Percentiles rank a stretch among this genome's conserved stretches.
Conservation (phyloP, 2,888 invertebrate genomes). For the Caenorhabditis sulstoni region DNA sequence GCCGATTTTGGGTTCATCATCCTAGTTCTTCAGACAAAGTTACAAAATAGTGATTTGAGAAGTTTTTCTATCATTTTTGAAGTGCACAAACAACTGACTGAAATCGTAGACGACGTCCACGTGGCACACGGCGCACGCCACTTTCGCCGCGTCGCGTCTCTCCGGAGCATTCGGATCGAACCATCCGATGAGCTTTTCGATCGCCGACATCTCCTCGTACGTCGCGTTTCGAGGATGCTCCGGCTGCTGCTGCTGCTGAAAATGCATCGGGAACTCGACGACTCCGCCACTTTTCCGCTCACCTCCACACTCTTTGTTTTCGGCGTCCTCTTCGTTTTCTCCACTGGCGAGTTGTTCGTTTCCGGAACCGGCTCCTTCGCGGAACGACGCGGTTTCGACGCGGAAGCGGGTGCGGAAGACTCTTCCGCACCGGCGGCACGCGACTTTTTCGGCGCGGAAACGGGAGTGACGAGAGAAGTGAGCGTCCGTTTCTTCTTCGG, state of each 20-base stretch:
- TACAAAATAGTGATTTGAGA: too few relatives aligned
- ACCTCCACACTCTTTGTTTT: background rate
- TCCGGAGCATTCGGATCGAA: conserved; percentile 38
- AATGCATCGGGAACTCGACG: too few relatives aligned
- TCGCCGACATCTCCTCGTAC: conserved; percentile 18
- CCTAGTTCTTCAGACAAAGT: too few relatives aligned
- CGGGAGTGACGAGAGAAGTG: too few relatives aligned
- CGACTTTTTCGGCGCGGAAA: too few relatives aligned
- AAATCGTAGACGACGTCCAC: conserved; percentile 30
- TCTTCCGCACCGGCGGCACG: too few relatives aligned
- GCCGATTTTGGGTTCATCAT: too few relatives aligned
- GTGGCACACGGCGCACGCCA: conserved; percentile 20
- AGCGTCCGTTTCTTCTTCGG: background rate
- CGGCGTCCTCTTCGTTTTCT: background rate
- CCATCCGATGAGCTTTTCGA: conserved; percentile 25
- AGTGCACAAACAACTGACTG: conserved; percentile 26
- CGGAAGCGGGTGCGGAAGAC: too few relatives aligned
- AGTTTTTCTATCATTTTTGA: too few relatives aligned
- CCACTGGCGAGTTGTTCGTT: background rate
- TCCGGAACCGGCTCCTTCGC: too few relatives aligned
- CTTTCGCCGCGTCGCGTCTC: conserved; percentile 13
- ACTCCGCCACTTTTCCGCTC: too few relatives aligned
- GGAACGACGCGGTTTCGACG: too few relatives aligned
- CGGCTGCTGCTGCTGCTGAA: background rate
- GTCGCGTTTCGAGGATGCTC: background rate